phyloP scores from a whole-genome alignment of 2,888 invertebrate species.

The Heteropelma amictum region DNA sequence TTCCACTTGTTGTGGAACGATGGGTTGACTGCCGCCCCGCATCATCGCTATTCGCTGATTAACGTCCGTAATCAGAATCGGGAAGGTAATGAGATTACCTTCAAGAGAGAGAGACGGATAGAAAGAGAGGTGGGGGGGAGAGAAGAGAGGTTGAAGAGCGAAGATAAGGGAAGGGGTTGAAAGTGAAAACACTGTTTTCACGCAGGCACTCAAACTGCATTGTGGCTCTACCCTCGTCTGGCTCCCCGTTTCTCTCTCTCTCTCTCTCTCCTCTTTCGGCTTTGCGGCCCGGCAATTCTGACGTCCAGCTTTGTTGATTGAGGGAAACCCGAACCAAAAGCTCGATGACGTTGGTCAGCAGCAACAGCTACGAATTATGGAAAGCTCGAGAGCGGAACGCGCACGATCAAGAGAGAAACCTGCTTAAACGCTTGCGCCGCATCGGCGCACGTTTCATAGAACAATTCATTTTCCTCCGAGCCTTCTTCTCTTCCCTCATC shows the following conservation, averaged over 20 bases:
- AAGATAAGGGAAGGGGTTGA: too few relatives aligned
- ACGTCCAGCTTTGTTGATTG: constrained; percentile 71
- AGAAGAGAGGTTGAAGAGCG: background rate
- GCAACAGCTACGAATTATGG: constrained; percentile 23
- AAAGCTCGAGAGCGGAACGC: constrained; percentile 31
- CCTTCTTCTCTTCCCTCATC: background rate
- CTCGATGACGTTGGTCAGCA: constrained; percentile 52
- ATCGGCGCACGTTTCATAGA: constrained; percentile 34
- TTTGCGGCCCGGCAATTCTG: constrained; percentile 68
- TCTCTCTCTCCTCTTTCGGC: constrained; percentile 12
- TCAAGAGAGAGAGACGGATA: constrained; percentile 43
- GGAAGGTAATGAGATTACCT: constrained; percentile 75
- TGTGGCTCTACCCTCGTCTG: constrained; percentile 2
- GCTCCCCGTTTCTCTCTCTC: background rate
- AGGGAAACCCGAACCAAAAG: constrained; percentile 55
- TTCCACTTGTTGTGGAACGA: constrained; percentile 41
- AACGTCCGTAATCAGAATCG: constrained; percentile 75
- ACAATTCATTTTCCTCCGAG: constrained; percentile 13
- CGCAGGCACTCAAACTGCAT: background rate
- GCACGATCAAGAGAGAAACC: constrained; percentile 20
- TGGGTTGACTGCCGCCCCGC: constrained; percentile 60
- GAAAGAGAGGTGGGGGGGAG: background rate
- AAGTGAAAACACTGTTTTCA: too few relatives aligned
- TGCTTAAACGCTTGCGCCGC: constrained; percentile 2
- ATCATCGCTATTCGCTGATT: constrained; percentile 75